Conservation (phyloP, 2,113 vertebrate species). For the Cyphomyrus discorhynchus region DNA sequence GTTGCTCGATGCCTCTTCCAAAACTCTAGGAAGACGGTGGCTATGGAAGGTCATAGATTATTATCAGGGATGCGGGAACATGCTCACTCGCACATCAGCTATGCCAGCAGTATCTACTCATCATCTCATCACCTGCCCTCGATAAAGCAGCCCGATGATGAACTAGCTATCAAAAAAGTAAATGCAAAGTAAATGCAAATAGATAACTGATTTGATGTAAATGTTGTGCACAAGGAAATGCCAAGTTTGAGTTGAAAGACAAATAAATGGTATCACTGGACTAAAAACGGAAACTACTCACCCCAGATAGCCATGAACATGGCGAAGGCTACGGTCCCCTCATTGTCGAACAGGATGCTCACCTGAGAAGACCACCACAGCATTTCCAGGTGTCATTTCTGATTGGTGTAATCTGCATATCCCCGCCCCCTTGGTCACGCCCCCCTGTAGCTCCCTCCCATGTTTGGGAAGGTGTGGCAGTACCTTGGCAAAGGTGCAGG, state of each 20-base stretch:
- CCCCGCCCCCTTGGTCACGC: background rate
- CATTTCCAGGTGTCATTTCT: background rate
- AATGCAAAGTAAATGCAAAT: background rate
- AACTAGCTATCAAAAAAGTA: background rate
- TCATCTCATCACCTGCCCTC: background rate
- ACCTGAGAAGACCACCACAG: slow-evolving; percentile 53
- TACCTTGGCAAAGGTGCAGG: slow-evolving; percentile 82
- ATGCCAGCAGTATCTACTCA: background rate
- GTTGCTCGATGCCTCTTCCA: slow-evolving; percentile 78
- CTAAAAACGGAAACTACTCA: slow-evolving; percentile 51
- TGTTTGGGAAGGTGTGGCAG: background rate
- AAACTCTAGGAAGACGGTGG: slow-evolving; percentile 85
- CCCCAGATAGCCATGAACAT: slow-evolving; percentile 93
- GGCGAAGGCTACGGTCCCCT: slow-evolving; percentile 78
- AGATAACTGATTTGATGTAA: background rate
- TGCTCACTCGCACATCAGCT: background rate
- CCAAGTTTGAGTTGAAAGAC: background rate
- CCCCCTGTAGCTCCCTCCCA: background rate
- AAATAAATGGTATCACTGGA: background rate
- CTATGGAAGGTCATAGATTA: slow-evolving; percentile 45
- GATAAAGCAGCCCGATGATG: background rate
- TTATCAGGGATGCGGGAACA: background rate
- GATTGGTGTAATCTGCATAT: background rate
- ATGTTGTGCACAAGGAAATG: no score
- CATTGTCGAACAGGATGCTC: slow-evolving; percentile 87